phyloP scores from a whole-genome alignment of 1,140 invertebrate genomes.

The Galleria mellonella region DNA sequence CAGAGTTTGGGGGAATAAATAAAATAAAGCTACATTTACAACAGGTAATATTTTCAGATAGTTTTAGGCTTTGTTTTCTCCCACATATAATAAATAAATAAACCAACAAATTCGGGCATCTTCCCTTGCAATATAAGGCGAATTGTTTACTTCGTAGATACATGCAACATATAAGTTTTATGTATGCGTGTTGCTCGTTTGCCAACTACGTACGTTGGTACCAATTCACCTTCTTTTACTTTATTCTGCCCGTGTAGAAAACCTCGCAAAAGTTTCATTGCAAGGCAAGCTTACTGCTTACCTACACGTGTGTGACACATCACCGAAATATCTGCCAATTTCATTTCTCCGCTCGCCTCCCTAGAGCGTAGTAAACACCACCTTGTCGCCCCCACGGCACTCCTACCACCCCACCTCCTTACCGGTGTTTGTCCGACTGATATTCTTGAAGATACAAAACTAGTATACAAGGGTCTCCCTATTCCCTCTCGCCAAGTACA shows the following conservation, averaged over 20 bases:
- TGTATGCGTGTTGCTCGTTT: slow-evolving; percentile 2
- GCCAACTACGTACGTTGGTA: background rate
- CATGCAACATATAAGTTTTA: slow-evolving; percentile 5
- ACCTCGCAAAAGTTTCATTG: slow-evolving; percentile 50
- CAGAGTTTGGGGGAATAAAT: too few relatives aligned
- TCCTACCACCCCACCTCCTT: slow-evolving; percentile 15
- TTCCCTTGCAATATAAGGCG: background rate
- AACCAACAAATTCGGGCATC: slow-evolving; percentile 2
- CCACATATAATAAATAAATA: background rate
- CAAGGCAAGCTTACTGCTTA: slow-evolving; percentile 35
- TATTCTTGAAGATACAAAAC: slow-evolving; percentile 51
- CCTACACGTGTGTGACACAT: slow-evolving; percentile 44
- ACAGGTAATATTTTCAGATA: too few relatives aligned
- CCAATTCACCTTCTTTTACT: slow-evolving; percentile 29
- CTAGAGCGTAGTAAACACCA: slow-evolving; percentile 59
- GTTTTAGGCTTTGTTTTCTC: too few relatives aligned
- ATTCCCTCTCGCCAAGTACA: slow-evolving; percentile 3
- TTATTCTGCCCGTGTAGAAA: slow-evolving; percentile 34
- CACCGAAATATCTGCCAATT: slow-evolving; percentile 62
- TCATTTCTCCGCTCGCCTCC: slow-evolving; percentile 58
- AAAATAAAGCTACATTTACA: too few relatives aligned
- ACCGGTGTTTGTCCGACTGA: slow-evolving; percentile 46
- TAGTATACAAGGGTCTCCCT: slow-evolving; percentile 18
- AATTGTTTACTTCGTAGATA: background rate
- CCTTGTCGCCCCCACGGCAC: slow-evolving; percentile 16